Base-by-base conservation (phyloP, 92 coral and sea anemone genomes). In the Porites divaricata region DNA sequence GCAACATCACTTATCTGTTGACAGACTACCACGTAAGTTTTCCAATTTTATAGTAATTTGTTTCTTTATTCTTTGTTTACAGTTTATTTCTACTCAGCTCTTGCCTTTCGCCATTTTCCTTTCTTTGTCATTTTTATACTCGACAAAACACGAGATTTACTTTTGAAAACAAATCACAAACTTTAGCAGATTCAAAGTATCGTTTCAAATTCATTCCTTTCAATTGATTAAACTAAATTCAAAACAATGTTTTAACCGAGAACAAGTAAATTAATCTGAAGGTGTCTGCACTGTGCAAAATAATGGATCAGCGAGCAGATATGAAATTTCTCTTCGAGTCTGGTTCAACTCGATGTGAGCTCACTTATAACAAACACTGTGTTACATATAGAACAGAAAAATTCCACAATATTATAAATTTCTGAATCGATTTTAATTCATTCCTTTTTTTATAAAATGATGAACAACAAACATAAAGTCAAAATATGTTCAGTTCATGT, bases 11-110 rank as follows among this genome's bases (percentile, higher is more conserved):
- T 24, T 0, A 1, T 2, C 19, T 73, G 41, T 0, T 0, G 6
- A 52, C 77, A 53, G 1, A 0, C 2, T 73, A 73, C 17, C 77
- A 73, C 62, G 77, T 73, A 24, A 73, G 77, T 73, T 50, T 73
- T 50, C 14, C 4, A 4, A 1, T 73, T 20, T 52, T 73, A 19
- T 11, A 9, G 63, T 9, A 14, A 73, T 22, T 73, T 21, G 35
- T n/a, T 49, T 22, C 26, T 23, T 64, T 64, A 64, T 35, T 35
- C 45, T 35, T 5, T 35, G 45, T 64, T 64, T 64, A 9, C 28
- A 17, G 69, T 64, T 8, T 21, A 20, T 17, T 17, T 64, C 9
- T 20, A 64, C 69, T 64, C 35, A 20, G 25, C 69, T 64, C 28
- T 20, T 64, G 59, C 14, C 45, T 64, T 64, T 64, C 25, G 69